phyloP scores from a whole-genome alignment of 2,113 vertebrate species.

The Pteropus alecto region DNA sequence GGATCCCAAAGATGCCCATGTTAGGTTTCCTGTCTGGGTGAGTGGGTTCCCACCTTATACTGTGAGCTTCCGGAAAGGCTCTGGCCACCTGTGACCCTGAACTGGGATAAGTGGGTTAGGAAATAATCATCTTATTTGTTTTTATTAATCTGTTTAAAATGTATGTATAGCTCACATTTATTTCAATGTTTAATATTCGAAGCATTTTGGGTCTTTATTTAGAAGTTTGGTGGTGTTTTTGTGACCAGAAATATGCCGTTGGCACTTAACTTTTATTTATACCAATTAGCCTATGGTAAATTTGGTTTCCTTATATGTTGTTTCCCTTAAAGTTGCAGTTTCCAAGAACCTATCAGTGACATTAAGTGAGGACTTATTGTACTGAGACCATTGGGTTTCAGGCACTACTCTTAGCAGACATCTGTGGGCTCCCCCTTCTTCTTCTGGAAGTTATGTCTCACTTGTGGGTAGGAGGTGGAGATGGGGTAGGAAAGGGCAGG shows the following conservation, averaged over 20 bases:
- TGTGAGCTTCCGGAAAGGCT: not conserved
- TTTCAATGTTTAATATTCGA: not conserved
- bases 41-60: no score
- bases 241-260: not conserved
- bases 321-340: not conserved
- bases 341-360: not conserved
- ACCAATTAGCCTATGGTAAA: not conserved
- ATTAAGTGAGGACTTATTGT: not conserved
- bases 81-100: not conserved
- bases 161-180: not conserved
- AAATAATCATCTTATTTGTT: not conserved
- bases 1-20: not conserved
- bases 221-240: not conserved
- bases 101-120: not conserved
- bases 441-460: not conserved
- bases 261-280: not conserved
- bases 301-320: not conserved
- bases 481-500: not conserved
- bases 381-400: not conserved
- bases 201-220: not conserved
- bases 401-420: not conserved
- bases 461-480: not conserved
- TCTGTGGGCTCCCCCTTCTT: not conserved
- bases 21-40: not conserved
- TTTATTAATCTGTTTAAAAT: not conserved